Base-by-base conservation (phyloP, 2,888 invertebrate species). In the Neoitamus cyanurus region DNA sequence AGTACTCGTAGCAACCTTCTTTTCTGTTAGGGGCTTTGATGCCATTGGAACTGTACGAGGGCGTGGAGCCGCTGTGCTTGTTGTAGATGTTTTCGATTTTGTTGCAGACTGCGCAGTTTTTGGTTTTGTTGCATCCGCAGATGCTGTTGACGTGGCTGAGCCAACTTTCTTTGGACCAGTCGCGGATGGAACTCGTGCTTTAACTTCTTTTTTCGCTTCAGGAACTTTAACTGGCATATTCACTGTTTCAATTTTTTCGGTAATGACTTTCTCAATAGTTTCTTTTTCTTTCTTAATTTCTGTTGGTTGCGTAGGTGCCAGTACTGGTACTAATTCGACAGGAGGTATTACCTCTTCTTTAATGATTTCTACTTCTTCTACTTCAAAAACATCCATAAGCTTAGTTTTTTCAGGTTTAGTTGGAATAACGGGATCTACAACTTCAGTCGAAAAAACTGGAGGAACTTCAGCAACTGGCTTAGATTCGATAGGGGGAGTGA, bases 21-120 rank as follows among this genome's bases (percentile, higher is more conserved):
- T 83, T 34, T 84, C 84, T 36, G 84, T 78, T 72, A 36, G 84
- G 37, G 85, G 84, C 80, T 85, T 87, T 84, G 84, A 85, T 70
- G 85, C 83, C 78, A 84, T 78, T 85, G 85, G 84, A 48, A 83
- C 85, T 75, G 86, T 84, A 58, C 85, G 83, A 69, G 86, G 82
- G 31, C 84, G 46, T 70, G 86, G 73, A 82, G 84, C 46, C 84
- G 86, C 34, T 83, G 85, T 58, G 48, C 85, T 69, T 58, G 85
- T 72, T 48, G 85, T 36, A 68, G 83, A 73, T 30, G 86, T 13
- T 84, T 86, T 83, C 68, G 85, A 42, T 80, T 84, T 75, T 80
- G 86, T 83, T 69, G 84, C 30, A 36, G 77, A 11, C 48, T 68
- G 77, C 83, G 85, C 77, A 83, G 83, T 69, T 68, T 86, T 31